These are phyloP conservation scores for Drosophila quadrilineata DNA, from an alignment of 1,140 invertebrate species.

Conservation along the genomic window DNA sequence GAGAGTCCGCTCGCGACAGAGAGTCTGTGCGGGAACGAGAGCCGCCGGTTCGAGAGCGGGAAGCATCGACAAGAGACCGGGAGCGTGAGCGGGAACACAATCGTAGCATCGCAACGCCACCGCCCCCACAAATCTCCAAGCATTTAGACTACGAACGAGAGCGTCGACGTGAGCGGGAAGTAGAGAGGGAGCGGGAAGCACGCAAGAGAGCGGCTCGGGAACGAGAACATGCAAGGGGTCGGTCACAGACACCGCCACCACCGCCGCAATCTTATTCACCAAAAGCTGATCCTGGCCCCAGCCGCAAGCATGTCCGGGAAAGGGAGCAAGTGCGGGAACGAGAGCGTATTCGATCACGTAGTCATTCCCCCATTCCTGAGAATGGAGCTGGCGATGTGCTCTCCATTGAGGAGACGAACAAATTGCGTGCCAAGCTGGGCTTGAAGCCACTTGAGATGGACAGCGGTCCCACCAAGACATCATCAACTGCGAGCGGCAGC, in stretches of 20 bases:
- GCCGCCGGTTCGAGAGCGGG: constrained; percentile 29
- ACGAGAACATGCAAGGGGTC: constrained; percentile 50
- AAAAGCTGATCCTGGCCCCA: not conserved
- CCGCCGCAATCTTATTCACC: constrained; percentile 39
- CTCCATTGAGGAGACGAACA: constrained; percentile 96
- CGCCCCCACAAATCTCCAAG: constrained; percentile 68
- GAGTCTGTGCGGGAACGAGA: constrained; percentile 43
- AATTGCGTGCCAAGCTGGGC: constrained; percentile 94
- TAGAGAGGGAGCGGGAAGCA: constrained; percentile 57
- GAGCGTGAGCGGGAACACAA: constrained; percentile 46
- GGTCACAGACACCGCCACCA: constrained; percentile 35
- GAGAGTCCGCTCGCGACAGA: constrained; percentile 12
- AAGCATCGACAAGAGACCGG: constrained; percentile 41
- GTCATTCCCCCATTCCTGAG: constrained; percentile 80
- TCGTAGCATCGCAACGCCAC: constrained; percentile 57
- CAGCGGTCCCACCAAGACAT: constrained; percentile 59
- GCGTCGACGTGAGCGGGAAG: constrained; percentile 57
- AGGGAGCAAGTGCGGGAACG: constrained; percentile 19
- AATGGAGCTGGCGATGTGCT: constrained; percentile 84
- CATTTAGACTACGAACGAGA: constrained; percentile 65
- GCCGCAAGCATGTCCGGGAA: constrained; percentile 27
- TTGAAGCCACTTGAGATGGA: constrained; percentile 94
- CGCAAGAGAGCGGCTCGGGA: constrained; percentile 48
- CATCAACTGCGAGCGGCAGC: constrained; percentile 21
- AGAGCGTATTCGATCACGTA: constrained; percentile 27